A percentile compares a stretch with the other conserved stretches of the same genome.
Conservation (phyloP, 2,113 vertebrate species). For the Collichthys lucidus region DNA sequence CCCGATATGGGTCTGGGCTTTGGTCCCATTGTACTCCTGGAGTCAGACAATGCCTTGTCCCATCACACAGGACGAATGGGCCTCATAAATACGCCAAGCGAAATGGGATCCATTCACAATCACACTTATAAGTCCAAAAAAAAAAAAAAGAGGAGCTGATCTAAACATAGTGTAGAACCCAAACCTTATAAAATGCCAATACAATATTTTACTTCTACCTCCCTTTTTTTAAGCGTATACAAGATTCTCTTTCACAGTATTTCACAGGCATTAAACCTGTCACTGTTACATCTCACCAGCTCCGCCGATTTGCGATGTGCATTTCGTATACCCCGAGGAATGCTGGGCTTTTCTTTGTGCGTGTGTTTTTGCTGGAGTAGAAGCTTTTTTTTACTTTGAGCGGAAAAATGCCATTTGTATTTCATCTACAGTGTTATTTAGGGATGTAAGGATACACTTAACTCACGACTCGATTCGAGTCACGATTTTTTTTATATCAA, state of each 20-base stretch:
- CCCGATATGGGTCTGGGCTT: slow-evolving; percentile 31
- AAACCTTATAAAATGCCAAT: slow-evolving; percentile 21
- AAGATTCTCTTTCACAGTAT: not conserved
- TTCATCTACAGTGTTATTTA: not conserved
- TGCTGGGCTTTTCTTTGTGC: not conserved
- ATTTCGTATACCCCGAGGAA: slow-evolving; percentile 2
- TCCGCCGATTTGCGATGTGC: not conserved
- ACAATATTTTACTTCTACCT: not conserved
- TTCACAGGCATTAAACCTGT: slow-evolving; percentile 10
- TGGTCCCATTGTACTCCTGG: slow-evolving; percentile 37
- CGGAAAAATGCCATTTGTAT: not conserved
- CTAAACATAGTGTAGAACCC: not conserved
- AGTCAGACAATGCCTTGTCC: slow-evolving; percentile 43
- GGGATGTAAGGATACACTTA: too few relatives aligned
- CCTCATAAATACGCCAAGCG: slow-evolving; percentile 59
- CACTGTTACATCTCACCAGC: slow-evolving; percentile 8
- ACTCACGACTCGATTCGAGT: too few relatives aligned
- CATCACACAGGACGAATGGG: slow-evolving; percentile 45
- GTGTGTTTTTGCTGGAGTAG: slow-evolving; percentile 1
- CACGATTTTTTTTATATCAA: too few relatives aligned
- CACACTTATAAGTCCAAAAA: slow-evolving; percentile 2
- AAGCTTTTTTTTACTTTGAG: not conserved
- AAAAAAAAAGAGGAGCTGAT: not conserved
- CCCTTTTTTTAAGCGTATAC: not conserved
- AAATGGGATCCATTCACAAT: slow-evolving; percentile 37